phyloP scores from a whole-genome alignment of 2,888 invertebrate genomes.

The Pachliopta kotzebuea region DNA sequence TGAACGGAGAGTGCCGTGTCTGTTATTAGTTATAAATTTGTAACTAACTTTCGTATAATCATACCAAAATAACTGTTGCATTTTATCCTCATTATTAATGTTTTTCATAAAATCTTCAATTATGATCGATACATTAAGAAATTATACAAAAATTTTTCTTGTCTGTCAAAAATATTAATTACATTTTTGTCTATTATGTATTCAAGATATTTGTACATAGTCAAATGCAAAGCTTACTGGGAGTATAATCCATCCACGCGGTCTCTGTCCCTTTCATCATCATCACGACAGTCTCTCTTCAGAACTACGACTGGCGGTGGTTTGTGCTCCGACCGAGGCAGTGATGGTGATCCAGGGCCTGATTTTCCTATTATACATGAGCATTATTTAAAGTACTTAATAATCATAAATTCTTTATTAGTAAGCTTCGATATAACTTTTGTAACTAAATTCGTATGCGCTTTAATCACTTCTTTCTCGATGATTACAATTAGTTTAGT shows the following conservation, averaged over 20 bases:
- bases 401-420: not conserved
- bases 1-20: conserved; percentile 72
- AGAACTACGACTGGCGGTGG: conserved; percentile 96
- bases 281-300: conserved; percentile 92
- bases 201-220: not conserved
- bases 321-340: conserved; percentile 87
- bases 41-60: too few species aligned
- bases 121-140: too few species aligned
- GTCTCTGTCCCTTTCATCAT: conserved; percentile 83
- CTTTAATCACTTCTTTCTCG: too few species aligned
- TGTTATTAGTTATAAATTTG: too few species aligned
- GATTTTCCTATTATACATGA: conserved; percentile 62
- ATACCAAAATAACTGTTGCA: not conserved
- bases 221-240: conserved; percentile 53
- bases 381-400: not conserved
- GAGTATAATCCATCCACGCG: conserved; percentile 71
- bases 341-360: conserved; percentile 78
- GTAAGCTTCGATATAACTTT: too few species aligned
- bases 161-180: too few species aligned
- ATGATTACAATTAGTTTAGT: too few species aligned
- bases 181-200: too few species aligned
- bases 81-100: too few species aligned
- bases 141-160: too few species aligned
- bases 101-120: too few species aligned
- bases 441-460: too few species aligned